Conservation (phyloP, 2,888 invertebrate genomes). For the Smittia sp. region DNA sequence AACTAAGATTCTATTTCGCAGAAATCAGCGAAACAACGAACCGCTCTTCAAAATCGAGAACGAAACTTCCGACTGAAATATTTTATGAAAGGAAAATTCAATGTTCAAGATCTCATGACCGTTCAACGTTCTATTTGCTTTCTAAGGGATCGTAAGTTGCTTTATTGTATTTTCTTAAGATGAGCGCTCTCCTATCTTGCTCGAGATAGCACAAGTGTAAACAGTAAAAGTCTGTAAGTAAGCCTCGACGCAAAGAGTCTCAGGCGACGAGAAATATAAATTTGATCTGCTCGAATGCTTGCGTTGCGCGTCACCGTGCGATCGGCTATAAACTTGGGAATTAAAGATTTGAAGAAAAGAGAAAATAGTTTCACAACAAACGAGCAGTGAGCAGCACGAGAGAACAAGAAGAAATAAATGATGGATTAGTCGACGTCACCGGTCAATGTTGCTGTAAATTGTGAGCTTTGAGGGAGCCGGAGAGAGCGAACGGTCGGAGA, state of each 20-base stretch:
- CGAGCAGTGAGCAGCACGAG: not conserved
- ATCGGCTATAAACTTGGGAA: too few relatives aligned
- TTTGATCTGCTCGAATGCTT: too few relatives aligned
- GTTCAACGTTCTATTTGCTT: too few relatives aligned
- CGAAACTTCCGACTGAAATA: too few relatives aligned
- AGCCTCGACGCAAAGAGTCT: not conserved
- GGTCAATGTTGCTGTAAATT: not conserved
- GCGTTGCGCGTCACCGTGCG: too few relatives aligned
- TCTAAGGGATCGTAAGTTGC: not conserved
- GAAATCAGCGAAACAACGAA: too few relatives aligned
- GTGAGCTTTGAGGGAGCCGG: not conserved
- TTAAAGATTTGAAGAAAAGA: not conserved
- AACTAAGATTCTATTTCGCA: too few relatives aligned
- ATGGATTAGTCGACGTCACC: not conserved
- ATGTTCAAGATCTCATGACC: too few relatives aligned
- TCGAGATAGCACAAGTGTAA: not conserved
- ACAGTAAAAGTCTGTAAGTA: not conserved
- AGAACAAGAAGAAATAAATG: not conserved
- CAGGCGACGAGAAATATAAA: not conserved
- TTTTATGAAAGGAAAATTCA: too few relatives aligned
- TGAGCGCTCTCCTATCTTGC: not conserved
- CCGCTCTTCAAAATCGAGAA: too few relatives aligned
- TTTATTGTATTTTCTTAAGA: not conserved
- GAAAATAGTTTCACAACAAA: not conserved
- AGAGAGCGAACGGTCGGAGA: not conserved